phyloP scores from a whole-genome alignment of 2,888 invertebrate species.

The Glyphotaelius pellucidus region DNA sequence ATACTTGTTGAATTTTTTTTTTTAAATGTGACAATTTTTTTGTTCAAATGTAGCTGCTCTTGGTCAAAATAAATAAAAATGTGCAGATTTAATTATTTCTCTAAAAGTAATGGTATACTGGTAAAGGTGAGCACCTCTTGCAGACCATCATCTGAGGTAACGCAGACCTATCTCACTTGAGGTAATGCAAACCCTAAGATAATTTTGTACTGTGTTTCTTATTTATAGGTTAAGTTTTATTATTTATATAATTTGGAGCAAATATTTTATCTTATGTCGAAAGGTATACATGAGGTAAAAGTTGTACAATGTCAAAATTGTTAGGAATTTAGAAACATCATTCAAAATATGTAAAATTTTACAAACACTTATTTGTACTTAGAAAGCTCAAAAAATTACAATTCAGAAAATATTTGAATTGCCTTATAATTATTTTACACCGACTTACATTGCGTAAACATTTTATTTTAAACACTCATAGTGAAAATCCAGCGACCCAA shows the following conservation, averaged over 20 bases:
- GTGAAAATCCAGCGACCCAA: constrained; percentile 14
- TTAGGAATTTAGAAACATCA: constrained; percentile 32
- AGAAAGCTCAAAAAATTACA: constrained; percentile 48
- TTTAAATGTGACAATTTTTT: too few relatives aligned
- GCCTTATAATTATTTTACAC: constrained; percentile 12
- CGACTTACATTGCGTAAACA: constrained; percentile 4
- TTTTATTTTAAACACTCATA: constrained; percentile 30
- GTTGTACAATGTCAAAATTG: constrained; percentile 31
- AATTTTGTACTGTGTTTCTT: constrained; percentile 6
- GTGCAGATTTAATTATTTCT: background rate
- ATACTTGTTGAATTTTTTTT: background rate
- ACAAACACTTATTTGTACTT: constrained; percentile 50
- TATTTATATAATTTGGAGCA: constrained; percentile 2
- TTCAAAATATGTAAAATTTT: constrained; percentile 26
- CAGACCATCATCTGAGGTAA: background rate
- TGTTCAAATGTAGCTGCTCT: too few relatives aligned
- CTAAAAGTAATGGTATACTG: background rate
- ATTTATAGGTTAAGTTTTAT: constrained; percentile 3
- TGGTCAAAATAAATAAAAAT: background rate
- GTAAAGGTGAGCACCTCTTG: background rate
- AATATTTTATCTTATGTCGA: constrained; percentile 27
- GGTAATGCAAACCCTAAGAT: background rate
- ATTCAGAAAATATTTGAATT: constrained; percentile 18
- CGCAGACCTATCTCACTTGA: background rate
- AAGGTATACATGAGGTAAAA: constrained; percentile 54